These are phyloP conservation scores for Neogobius melanostomus DNA, from an alignment of 2,113 vertebrate genomes.

Conservation along the genomic window DNA sequence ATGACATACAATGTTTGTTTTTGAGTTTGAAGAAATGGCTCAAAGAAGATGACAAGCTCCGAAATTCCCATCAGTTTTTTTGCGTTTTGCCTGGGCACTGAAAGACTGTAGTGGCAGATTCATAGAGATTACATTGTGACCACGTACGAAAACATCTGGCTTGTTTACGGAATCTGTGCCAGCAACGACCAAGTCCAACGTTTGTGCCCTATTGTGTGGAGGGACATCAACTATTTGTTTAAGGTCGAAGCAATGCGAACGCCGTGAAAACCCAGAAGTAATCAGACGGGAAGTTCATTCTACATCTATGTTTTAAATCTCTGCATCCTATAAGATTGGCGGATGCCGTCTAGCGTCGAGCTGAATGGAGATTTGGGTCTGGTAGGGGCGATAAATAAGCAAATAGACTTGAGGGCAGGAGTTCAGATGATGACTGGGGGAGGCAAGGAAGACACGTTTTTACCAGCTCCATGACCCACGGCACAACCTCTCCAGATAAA, in stretches of 20 bases:
- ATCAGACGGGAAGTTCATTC: neutral
- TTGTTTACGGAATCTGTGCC: conserved; percentile 6
- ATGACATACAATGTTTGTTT: neutral
- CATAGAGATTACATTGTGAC: neutral
- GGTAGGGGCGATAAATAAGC: neutral
- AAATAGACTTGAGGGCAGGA: neutral
- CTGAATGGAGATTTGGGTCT: neutral
- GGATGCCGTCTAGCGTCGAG: neutral
- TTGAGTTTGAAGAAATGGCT: neutral
- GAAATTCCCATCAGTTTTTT: neutral
- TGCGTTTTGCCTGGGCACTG: neutral
- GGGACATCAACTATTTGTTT: conserved; percentile 3
- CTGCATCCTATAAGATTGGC: neutral
- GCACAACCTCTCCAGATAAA: no score
- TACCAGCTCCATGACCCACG: neutral
- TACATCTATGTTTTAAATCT: conserved; percentile 6
- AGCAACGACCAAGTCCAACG: neutral
- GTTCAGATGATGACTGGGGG: neutral
- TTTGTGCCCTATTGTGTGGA: neutral
- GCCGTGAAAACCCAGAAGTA: neutral
- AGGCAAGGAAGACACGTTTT: neutral
- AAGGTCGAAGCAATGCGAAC: neutral
- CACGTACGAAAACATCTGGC: neutral
- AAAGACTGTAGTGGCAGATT: neutral
- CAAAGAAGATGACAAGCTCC: neutral